Base-by-base conservation (phyloP, 2,888 invertebrate species). In the Antitype chi region DNA sequence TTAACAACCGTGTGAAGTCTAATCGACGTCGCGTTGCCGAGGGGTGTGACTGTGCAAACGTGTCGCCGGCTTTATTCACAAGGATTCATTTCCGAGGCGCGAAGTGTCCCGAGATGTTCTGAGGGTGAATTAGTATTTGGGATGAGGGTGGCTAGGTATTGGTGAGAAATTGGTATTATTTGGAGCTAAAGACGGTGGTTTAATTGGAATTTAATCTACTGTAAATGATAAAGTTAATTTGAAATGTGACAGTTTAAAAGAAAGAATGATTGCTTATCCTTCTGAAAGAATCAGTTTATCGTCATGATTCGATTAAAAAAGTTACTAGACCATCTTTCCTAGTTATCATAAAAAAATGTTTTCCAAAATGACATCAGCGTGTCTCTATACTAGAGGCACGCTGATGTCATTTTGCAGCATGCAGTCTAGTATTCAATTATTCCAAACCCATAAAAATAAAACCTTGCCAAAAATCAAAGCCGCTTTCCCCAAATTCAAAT, bases 1-100 rank as follows among this genome's bases (percentile, higher is more conserved):
- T 84, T 84, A 84, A 81, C 83, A 85, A 60, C 53, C 82, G 71
- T 85, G 83, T 81, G 74, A 83, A 76, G 77, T 77, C 77, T 84
- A 84, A 84, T 84, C 85, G 83, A 74, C 74, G 70, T 74, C 71
- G 66, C 62, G 63, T 67, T 67, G 66, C 67, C 57, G 72, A 76
- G 85, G 72, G 85, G 75, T 66, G 81, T 1, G 11, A 47, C 43
- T 47, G 43, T 49, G 81, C 63, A 60, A 85, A 76, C 81, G 84
- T 84, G 84, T 72, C 82, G 32, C 81, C 60, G 67, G 59, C 85
- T 81, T 73, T 70, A 80, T 84, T 68, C 81, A 59, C 70, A 49
- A 59, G 69, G 60, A 69, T 85, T 86, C 85, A 84, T 85, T 85
- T 85, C 81, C 87, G 78, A 72, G 68, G 49, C 63, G 57, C 66